These are phyloP conservation scores for Zalophus californianus DNA, from an alignment of 2,797 vertebrate genomes.

Conservation along the genomic window DNA sequence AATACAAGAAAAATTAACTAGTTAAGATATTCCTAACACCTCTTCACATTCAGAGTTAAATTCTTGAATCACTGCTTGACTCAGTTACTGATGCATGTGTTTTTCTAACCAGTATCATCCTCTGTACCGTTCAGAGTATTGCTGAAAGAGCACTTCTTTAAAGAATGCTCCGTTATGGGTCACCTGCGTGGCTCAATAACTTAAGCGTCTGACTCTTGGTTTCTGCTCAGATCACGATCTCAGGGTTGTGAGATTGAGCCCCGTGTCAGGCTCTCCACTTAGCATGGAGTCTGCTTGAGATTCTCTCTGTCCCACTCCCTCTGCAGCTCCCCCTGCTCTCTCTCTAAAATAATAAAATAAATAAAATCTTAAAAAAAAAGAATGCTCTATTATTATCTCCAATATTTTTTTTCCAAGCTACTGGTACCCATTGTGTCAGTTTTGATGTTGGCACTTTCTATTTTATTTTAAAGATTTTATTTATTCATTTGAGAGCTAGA, in stretches of 20 bases:
- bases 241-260: background rate
- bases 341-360: background rate
- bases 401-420: background rate
- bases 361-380: background rate
- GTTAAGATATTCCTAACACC: background rate
- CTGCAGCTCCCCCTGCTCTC: background rate
- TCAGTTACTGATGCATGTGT: background rate
- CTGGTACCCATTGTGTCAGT: background rate
- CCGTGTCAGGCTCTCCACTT: background rate
- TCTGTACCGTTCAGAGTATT: background rate
- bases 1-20: background rate
- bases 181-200: background rate
- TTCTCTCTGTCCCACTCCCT: background rate
- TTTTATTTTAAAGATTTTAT: background rate
- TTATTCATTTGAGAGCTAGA: background rate
- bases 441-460: background rate
- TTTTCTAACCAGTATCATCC: background rate
- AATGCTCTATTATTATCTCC: background rate
- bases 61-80: background rate
- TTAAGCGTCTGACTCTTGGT: background rate
- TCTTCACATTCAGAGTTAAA: background rate
- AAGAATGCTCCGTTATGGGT: background rate
- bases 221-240: background rate
- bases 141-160: background rate
- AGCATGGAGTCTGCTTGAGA: background rate